phyloP scores from a whole-genome alignment of 2,888 invertebrate species.

The Neoscelio sp. region DNA sequence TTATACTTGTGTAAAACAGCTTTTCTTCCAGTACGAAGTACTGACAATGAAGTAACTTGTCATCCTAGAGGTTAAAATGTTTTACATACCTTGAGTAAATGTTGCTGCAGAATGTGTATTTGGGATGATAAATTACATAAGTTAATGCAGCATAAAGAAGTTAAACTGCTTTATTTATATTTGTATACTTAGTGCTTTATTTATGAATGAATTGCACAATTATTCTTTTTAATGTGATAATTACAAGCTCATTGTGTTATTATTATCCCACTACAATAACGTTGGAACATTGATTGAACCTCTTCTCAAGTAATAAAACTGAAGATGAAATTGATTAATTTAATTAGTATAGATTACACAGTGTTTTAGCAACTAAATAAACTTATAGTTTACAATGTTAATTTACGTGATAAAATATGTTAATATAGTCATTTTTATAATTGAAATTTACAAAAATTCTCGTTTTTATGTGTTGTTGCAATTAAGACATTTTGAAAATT shows the following conservation, averaged over 20 bases:
- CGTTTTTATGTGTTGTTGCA: too few relatives aligned
- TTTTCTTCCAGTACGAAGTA: conserved; percentile 28
- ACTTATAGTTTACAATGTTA: too few relatives aligned
- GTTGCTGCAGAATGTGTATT: conserved; percentile 30
- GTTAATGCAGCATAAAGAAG: conserved; percentile 49
- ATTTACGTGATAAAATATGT: too few relatives aligned
- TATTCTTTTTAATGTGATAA: conserved; percentile 45
- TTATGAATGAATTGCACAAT: conserved; percentile 35
- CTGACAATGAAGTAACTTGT: conserved; percentile 59
- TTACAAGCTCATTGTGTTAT: conserved; percentile 43
- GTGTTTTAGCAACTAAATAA: too few relatives aligned
- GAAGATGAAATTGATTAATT: conserved; percentile 31
- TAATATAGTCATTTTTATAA: too few relatives aligned
- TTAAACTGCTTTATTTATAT: conserved; percentile 55
- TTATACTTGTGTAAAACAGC: conserved; percentile 4
- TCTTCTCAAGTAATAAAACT: conserved; percentile 2
- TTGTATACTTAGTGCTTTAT: conserved; percentile 15
- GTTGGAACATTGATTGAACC: conserved; percentile 24
- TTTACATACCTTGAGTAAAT: conserved; percentile 57
- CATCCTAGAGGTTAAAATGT: conserved; percentile 57
- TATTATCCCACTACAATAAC: conserved; percentile 24
- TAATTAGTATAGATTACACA: conserved; percentile 29
- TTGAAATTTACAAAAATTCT: too few relatives aligned
- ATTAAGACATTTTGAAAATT: too few relatives aligned
- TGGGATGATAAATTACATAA: conserved; percentile 52